Percentiles rank a stretch among this genome's conserved stretches.
Evolutionary conservation across 2,113 vertebrate species (phyloP).

Genomic region (Bos javanicus): DNA sequence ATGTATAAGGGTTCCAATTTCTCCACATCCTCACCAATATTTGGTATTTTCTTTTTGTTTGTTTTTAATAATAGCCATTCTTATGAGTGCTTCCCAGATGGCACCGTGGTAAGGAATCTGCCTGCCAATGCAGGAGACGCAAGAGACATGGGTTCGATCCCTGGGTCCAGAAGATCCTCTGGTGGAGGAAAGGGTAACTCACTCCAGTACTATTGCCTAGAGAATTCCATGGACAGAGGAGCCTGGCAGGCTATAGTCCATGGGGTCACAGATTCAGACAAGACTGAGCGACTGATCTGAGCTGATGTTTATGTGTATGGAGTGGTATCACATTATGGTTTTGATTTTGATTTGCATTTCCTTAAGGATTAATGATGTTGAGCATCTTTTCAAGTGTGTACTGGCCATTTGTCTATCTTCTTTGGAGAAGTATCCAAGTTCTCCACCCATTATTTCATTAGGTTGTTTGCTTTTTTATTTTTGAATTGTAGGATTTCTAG

Average conservation of each 20-base stretch:
- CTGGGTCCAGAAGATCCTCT: background rate
- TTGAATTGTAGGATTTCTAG: background rate
- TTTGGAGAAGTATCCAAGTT: background rate
- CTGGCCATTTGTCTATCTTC: background rate
- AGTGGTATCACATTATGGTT: background rate
- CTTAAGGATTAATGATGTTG: background rate
- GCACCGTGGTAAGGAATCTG: background rate
- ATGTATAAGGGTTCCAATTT: background rate
- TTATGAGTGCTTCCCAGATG: background rate
- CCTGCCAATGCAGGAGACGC: background rate
- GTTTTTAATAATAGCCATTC: background rate
- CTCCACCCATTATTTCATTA: background rate
- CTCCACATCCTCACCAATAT: background rate
- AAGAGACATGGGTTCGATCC: accelerated
- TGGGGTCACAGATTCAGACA: background rate
- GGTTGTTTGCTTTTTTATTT: background rate
- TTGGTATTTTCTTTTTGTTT: background rate
- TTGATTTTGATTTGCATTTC: background rate
- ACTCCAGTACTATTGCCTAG: background rate
- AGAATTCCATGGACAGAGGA: background rate
- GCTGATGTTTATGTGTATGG: background rate
- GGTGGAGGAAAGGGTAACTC: background rate
- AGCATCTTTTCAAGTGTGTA: background rate
- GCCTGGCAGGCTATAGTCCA: background rate
- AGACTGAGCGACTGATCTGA: background rate